phyloP scores from a whole-genome alignment of 2,113 vertebrate genomes.

The Casuarius casuarius region DNA sequence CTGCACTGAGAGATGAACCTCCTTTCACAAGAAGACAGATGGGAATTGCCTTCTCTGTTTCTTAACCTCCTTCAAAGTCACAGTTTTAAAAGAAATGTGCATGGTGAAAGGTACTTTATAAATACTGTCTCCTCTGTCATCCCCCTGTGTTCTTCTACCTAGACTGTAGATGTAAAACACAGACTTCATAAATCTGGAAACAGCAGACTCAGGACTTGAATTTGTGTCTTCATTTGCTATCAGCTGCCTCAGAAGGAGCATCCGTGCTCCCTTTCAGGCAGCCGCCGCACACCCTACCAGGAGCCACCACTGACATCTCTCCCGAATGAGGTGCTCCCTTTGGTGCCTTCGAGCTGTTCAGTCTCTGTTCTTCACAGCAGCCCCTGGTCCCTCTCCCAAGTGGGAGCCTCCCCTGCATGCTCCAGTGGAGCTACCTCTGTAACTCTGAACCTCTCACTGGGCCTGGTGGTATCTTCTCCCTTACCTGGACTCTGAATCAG shows the following conservation, averaged over 20 bases:
- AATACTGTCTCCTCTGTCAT: neutral
- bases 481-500: neutral
- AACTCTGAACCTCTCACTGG: neutral
- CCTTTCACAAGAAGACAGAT: neutral
- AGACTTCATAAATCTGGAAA: neutral
- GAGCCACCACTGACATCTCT: neutral
- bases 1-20: slow-evolving; percentile 16
- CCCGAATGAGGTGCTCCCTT: neutral
- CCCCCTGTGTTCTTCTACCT: neutral
- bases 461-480: neutral
- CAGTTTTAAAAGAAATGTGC: neutral
- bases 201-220: neutral
- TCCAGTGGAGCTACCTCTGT: neutral
- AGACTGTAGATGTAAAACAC: neutral
- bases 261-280: neutral
- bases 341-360: neutral
- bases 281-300: neutral
- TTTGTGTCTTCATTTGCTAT: neutral
- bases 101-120: neutral
- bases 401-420: neutral
- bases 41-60: slow-evolving; percentile 15
- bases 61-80: slow-evolving; percentile 1
- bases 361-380: neutral
- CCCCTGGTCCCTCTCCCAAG: neutral
- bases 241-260: neutral